phyloP scores from a whole-genome alignment of 2,113 vertebrate genomes.

The Syrmaticus mikado region DNA sequence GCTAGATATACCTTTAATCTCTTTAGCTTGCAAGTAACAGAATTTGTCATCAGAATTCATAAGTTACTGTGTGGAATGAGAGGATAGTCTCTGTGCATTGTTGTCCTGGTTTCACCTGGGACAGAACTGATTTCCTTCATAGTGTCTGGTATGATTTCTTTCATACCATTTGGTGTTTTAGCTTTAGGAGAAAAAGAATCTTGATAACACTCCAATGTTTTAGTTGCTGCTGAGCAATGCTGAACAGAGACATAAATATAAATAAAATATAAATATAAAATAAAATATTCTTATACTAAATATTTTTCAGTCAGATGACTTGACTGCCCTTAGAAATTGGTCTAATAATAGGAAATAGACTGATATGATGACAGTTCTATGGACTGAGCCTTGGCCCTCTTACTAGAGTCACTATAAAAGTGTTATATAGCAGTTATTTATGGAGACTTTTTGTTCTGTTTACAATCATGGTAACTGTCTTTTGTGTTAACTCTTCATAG shows the following conservation, averaged over 20 bases:
- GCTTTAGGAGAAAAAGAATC: not conserved
- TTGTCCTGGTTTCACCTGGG: not conserved
- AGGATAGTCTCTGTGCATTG: not conserved
- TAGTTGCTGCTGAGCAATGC: not conserved
- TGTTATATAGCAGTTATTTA: not conserved
- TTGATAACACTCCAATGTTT: not conserved
- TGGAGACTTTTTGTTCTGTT: not conserved
- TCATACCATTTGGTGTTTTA: not conserved
- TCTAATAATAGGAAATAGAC: not conserved
- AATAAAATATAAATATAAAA: no score
- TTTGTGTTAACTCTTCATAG: not conserved
- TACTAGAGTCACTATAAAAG: not conserved
- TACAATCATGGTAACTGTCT: not conserved
- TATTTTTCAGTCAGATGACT: not conserved
- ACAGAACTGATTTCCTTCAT: not conserved
- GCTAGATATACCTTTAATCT: not conserved
- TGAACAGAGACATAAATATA: not conserved
- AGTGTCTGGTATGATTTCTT: not conserved
- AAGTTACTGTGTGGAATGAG: not conserved
- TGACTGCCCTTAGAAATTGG: not conserved
- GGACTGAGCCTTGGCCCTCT: not conserved
- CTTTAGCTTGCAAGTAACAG: not conserved
- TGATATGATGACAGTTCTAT: not conserved
- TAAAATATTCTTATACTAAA: not conserved
- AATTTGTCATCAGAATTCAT: conserved; percentile 14